These are phyloP conservation scores for Lithodes maja DNA, from an alignment of 2,888 invertebrate genomes.

Conservation along the genomic window DNA sequence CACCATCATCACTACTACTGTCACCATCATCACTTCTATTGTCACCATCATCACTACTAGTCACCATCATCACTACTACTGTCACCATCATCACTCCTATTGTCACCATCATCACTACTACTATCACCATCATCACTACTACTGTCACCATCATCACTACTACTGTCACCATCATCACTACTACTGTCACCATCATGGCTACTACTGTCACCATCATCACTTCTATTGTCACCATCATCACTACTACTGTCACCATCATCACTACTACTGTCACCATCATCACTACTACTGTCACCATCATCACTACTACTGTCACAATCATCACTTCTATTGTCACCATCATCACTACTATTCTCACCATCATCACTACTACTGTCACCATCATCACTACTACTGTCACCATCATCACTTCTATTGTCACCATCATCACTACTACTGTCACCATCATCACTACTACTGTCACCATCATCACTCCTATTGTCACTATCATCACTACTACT, in stretches of 20 bases:
- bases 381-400: background rate
- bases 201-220: background rate
- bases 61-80: background rate
- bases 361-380: background rate
- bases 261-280: background rate
- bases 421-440: background rate
- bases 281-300: background rate
- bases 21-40: background rate
- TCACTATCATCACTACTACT: background rate
- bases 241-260: background rate
- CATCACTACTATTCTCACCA: background rate
- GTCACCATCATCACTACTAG: background rate
- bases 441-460: too few relatives aligned
- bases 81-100: background rate
- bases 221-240: background rate
- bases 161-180: conserved; percentile 13
- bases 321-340: background rate
- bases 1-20: background rate
- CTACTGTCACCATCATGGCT: background rate
- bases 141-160: background rate
- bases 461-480: background rate
- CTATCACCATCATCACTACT: too few relatives aligned
- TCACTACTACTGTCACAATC: background rate
- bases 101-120: too few relatives aligned
- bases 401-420: background rate